These are phyloP conservation scores for Maniola hyperantus DNA, from an alignment of 2,888 invertebrate species.

Conservation along the genomic window DNA sequence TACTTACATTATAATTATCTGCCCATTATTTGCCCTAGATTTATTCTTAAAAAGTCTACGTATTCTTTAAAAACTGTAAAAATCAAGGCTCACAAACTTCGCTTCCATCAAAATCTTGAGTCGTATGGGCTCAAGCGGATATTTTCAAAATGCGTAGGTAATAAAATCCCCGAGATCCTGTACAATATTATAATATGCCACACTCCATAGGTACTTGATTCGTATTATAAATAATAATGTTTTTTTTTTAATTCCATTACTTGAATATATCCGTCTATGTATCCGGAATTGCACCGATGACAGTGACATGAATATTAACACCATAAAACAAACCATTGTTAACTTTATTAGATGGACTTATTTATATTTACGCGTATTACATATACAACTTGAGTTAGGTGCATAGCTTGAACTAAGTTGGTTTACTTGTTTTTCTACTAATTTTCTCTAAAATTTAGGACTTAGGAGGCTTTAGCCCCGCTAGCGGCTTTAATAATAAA, in stretches of 20 bases:
- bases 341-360: neutral
- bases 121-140: neutral
- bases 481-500: no score
- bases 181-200: neutral
- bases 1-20: no score
- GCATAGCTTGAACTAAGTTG: no score
- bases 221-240: neutral
- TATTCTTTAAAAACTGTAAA: neutral
- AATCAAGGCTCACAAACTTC: neutral
- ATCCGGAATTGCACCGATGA: neutral
- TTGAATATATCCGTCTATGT: neutral
- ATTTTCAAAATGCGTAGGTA: neutral
- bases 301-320: conserved; percentile 14
- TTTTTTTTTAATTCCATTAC: conserved; percentile 6
- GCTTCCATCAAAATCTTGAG: neutral
- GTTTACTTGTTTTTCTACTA: no score
- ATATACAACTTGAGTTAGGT: no score
- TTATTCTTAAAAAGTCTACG: no score
- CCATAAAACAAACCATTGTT: neutral
- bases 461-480: no score
- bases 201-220: neutral
- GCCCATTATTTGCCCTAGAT: no score
- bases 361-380: no score
- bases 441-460: no score
- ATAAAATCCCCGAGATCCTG: neutral